phyloP scores from a whole-genome alignment of 2,888 invertebrate species.

The Hylaea fasciaria region DNA sequence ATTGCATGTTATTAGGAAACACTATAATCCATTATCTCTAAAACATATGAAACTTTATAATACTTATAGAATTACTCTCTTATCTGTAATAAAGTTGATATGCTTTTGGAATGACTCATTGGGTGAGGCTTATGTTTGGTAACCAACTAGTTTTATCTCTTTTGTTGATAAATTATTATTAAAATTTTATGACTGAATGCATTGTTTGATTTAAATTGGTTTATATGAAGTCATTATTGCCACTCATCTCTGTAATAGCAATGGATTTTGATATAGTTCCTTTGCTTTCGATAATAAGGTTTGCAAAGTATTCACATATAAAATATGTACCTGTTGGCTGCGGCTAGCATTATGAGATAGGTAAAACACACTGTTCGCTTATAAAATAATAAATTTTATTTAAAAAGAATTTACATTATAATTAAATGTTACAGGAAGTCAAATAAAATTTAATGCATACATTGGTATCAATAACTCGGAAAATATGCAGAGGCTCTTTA shows the following conservation, averaged over 20 bases:
- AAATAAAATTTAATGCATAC: constrained; percentile 38
- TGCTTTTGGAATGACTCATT: constrained; percentile 11
- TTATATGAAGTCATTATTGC: too few relatives aligned
- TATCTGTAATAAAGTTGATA: constrained; percentile 25
- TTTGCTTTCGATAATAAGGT: too few relatives aligned
- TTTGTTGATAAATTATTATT: constrained; percentile 14
- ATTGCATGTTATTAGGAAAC: too few relatives aligned
- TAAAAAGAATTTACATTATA: constrained; percentile 33
- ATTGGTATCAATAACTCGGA: constrained; percentile 33
- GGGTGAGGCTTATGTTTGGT: not conserved
- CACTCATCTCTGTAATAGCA: too few relatives aligned
- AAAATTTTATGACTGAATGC: constrained; percentile 9
- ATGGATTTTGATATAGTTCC: too few relatives aligned
- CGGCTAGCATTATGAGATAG: too few relatives aligned
- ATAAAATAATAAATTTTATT: constrained; percentile 36
- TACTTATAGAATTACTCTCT: not conserved
- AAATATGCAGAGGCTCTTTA: constrained; percentile 9
- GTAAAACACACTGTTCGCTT: constrained; percentile 9
- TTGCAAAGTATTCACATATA: too few relatives aligned
- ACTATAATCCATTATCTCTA: too few relatives aligned
- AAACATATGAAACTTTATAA: too few relatives aligned
- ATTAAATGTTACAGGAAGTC: constrained; percentile 31
- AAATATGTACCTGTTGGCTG: too few relatives aligned
- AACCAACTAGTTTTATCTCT: constrained; percentile 5
- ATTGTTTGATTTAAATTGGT: constrained; percentile 2